Evolutionary conservation across 2,888 invertebrate species (phyloP), one percentile per base, ranked within the genome.

Genomic region (Sinhomidia bicolor): DNA sequence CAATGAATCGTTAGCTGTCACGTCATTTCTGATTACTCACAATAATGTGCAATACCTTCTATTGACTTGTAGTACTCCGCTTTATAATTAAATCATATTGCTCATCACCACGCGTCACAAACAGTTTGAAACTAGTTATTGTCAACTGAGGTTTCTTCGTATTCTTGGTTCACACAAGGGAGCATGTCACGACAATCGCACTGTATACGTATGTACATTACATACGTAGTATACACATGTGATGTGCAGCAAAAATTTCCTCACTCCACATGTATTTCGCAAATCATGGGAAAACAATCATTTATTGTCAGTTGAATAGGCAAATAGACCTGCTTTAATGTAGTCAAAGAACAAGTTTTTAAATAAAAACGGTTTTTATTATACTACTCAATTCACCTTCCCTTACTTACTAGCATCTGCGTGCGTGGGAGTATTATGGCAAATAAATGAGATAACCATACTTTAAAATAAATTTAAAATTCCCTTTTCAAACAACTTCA

Each of bases 371-470:
- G 23, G 3, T 26, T n/a, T 57, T 23, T 20, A 54, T 54, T 54
- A 54, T 54, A 54, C n/a, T 57, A 6, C 23, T 26, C 57, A 20
- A 41, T 57, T 26, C 57, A 57, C 57, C 57, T 57, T 26, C 57
- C 7, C 14, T 10, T 5, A 9, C 29, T 76, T 12, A n/a, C n/a
- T 36, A 0, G n/a, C 32, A 23, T 6, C 36, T 36, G 17, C 14
- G 3, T 20, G 54, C 79, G 79, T 79, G 79, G 79, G 79, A 79
- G 79, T 60, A 60, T 32, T 60, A 26, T 23, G n/a, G 23, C 23
- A 41, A 79, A 60, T 79, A 60, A 79, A 60, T 79, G 79, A 79
- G 79, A 79, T 79, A 79, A 79, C 79, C 79, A 41, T 32, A 14
- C 79, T 23, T 74, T 12, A 62, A 29, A 62, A 29, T 23, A 17